A percentile compares a stretch with the other conserved stretches of the same genome.
Evolutionary conservation across 2,113 vertebrate genomes (phyloP).

Genomic region (Fregata magnificens): DNA sequence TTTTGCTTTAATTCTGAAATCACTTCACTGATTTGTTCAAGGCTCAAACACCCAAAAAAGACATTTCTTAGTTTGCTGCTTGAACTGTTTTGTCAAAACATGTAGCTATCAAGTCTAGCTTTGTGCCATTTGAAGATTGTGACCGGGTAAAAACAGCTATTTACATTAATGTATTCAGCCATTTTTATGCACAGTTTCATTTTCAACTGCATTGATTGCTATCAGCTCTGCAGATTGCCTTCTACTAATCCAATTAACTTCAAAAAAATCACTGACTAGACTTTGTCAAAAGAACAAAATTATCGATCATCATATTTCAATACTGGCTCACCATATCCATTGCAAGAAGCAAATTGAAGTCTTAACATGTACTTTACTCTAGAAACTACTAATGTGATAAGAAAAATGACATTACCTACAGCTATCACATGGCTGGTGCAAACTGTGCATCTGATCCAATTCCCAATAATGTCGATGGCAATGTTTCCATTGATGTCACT

Average conservation of each 20-base stretch:
- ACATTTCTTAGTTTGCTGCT: slow-evolving; percentile 29
- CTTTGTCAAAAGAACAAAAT: slow-evolving; percentile 26
- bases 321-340: not conserved
- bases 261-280: not conserved
- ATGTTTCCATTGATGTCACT: not conserved
- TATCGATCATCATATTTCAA: not conserved
- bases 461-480: not conserved
- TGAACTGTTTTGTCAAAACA: slow-evolving; percentile 54
- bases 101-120: slow-evolving; percentile 42
- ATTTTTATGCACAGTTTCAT: slow-evolving; percentile 46
- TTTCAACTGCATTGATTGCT: slow-evolving; percentile 65
- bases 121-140: slow-evolving; percentile 9
- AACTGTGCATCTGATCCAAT: not conserved
- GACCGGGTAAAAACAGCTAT: not conserved
- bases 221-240: slow-evolving; percentile 35
- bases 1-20: not conserved
- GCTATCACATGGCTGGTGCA: not conserved
- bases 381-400: not conserved
- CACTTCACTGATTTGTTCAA: not conserved
- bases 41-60: slow-evolving; percentile 29
- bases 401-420: not conserved
- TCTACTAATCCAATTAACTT: slow-evolving; percentile 39
- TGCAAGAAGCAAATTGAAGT: not conserved
- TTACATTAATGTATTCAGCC: slow-evolving; percentile 39
- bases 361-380: not conserved